These are phyloP conservation scores for Heterohyrax brucei DNA, from an alignment of 2,797 vertebrate species.

Conservation along the genomic window DNA sequence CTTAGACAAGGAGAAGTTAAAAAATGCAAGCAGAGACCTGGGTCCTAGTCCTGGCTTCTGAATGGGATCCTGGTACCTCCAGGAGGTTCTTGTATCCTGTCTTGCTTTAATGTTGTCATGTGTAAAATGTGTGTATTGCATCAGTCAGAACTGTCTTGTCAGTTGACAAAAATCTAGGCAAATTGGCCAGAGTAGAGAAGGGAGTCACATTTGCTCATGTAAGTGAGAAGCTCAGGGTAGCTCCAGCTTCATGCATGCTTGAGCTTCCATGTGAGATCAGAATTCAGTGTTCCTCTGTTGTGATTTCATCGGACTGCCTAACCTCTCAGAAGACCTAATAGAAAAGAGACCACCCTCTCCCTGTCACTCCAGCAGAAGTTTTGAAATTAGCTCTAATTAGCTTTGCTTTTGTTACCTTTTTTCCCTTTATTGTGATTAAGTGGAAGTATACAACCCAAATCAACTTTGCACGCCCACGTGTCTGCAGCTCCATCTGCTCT, in stretches of 20 bases:
- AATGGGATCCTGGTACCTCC: not conserved
- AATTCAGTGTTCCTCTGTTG: not conserved
- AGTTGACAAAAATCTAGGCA: not conserved
- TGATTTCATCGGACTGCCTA: not conserved
- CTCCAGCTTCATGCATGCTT: not conserved
- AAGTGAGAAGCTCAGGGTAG: not conserved
- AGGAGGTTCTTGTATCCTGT: not conserved
- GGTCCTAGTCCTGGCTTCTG: not conserved
- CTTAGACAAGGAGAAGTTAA: not conserved
- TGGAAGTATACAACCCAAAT: too few relatives aligned
- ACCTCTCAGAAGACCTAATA: constrained; percentile 30
- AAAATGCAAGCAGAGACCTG: not conserved
- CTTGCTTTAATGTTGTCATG: not conserved
- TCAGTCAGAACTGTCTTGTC: not conserved
- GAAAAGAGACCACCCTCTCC: not conserved
- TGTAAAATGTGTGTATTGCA: not conserved
- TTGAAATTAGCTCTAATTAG: not conserved
- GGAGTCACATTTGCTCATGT: not conserved
- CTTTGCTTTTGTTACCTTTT: not conserved
- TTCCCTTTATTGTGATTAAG: too few relatives aligned
- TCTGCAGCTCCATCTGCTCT: too few relatives aligned
- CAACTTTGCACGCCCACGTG: too few relatives aligned
- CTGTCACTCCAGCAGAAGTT: not conserved
- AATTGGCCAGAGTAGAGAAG: not conserved
- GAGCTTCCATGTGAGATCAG: not conserved